These are phyloP conservation scores for Physella acuta DNA, from an alignment of 1,140 invertebrate species.

Conservation along the genomic window DNA sequence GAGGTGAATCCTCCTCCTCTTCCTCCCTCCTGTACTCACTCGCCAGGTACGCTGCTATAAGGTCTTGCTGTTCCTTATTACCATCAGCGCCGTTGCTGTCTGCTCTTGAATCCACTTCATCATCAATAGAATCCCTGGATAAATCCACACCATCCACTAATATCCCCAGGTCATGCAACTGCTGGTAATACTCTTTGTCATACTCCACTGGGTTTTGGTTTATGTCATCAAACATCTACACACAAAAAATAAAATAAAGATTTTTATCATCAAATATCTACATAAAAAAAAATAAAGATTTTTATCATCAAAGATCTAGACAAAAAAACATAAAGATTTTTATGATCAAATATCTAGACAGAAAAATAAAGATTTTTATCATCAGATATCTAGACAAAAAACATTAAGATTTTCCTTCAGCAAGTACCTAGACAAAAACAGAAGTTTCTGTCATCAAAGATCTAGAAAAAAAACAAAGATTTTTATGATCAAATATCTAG, in stretches of 20 bases:
- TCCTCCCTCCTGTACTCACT: conserved; percentile 27
- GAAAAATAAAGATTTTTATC: background rate
- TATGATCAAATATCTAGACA: background rate
- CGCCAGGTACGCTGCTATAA: conserved; percentile 41
- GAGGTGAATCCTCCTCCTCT: conserved; percentile 28
- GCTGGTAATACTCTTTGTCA: conserved; percentile 52
- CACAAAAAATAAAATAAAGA: too few relatives aligned
- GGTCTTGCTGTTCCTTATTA: conserved; percentile 31
- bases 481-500: too few relatives aligned
- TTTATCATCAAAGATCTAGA: too few relatives aligned
- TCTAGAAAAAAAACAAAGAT: background rate
- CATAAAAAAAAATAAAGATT: too few relatives aligned
- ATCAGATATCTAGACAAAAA: background rate
- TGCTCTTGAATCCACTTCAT: conserved; percentile 35
- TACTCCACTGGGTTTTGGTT: too few relatives aligned
- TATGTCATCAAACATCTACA: too few relatives aligned
- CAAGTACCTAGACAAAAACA: background rate
- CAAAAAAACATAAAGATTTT: too few relatives aligned
- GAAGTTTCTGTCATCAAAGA: background rate
- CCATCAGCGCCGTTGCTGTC: conserved; percentile 13
- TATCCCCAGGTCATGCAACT: conserved; percentile 50
- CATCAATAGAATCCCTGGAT: conserved; percentile 41
- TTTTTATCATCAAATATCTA: too few relatives aligned
- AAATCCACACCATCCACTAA: conserved; percentile 51
- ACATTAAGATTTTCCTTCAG: background rate